Evolutionary conservation across 2,888 invertebrate species (phyloP), one percentile per base, ranked within the genome.

Genomic region (Taphrorychus bicolor): DNA sequence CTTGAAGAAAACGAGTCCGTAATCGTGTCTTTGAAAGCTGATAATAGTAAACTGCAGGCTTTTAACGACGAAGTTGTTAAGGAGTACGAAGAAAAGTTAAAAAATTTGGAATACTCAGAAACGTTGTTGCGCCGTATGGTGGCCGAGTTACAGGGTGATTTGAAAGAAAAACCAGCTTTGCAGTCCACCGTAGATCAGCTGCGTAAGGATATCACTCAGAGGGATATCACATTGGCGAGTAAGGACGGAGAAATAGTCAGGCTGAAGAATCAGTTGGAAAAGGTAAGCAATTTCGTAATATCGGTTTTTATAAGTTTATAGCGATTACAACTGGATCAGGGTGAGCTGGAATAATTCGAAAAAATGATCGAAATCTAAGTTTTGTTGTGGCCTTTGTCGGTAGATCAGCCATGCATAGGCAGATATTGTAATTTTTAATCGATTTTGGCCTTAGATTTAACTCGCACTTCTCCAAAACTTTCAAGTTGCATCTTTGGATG

Each of bases 1-100:
- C 63, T 77, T 16, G 68, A 71, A 62, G 74, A 74, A 71, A 82
- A 77, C 67, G 79, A 77, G 66, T 70, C 42, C 32, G 40, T 69
- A 18, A 59, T 79, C 2, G 72, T 74, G 40, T 51, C 61, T 19
- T 53, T 73, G 3, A 75, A 76, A 69, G 59, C 66, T 3, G 77
- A 80, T 48, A 73, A 73, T 49, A 65, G 70, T 16, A 67, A 63
- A 42, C 14, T 73, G 22, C 77, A 79, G 69, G 41, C 78, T 9
- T 76, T 79, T 69, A 73, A 76, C 14, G 61, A 69, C n/a, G 64
- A 71, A 49, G 49, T 62, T 23, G 40, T 56, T 21, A 40, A 53
- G 14, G 41, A 68, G 45, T 48, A 62, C 21, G 49, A 57, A 19
- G 53, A 67, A 14, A 70, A 63, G 53, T 18, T 71, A 11, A 69